Evolutionary conservation across 1,140 invertebrate genomes (phyloP), one percentile per base, ranked within the genome.

Genomic region (Atta colombica): DNA sequence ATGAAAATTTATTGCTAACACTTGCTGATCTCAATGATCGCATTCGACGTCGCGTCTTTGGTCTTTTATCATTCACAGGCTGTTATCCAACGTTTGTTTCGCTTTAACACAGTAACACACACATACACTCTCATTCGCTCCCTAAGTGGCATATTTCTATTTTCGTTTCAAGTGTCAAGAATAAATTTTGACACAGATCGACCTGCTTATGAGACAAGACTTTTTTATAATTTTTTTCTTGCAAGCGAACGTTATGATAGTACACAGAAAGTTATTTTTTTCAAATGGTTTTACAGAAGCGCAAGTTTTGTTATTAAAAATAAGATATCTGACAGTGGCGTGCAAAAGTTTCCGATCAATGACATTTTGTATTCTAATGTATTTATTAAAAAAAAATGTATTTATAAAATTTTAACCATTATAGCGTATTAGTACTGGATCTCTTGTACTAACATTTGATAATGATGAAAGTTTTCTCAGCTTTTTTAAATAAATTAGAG

Each of bases 31-130:
- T 53, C 18, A 21, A 60, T 7, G n/a, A 2, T 39, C 49, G 63
- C 3, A 28, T 21, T 2, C 75, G 28, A 60, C 51, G 3, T n/a
- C 51, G 21, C 49, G 78, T 82, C 18, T 60, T 55, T 8, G 49
- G 28, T 81, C 21, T 49, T 21, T 69, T 58, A 58, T 81, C 25
- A 61, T 60, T 77, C 16, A 45, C 39, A 7, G 21, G 58, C 35
- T 63, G 49, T 61, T 75, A 75, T 71, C 21, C 60, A 18, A 71
- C 28, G 71, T 90, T 89, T 12, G 77, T 71, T 58, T 85, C 66
- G 66, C 78, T 71, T 49, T 72, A 72, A 75, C 65, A 81, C 21
- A 78, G 8, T 88, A 88, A 88, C 68, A 77, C 58, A 66, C 25
- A 31, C 87, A 87, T 1, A 31, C 28, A 31, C 28, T 31, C 18